Evolutionary conservation across 2,888 invertebrate genomes (phyloP), one percentile per base, ranked within the genome.

Genomic region (Leptogaster cylindrica): DNA sequence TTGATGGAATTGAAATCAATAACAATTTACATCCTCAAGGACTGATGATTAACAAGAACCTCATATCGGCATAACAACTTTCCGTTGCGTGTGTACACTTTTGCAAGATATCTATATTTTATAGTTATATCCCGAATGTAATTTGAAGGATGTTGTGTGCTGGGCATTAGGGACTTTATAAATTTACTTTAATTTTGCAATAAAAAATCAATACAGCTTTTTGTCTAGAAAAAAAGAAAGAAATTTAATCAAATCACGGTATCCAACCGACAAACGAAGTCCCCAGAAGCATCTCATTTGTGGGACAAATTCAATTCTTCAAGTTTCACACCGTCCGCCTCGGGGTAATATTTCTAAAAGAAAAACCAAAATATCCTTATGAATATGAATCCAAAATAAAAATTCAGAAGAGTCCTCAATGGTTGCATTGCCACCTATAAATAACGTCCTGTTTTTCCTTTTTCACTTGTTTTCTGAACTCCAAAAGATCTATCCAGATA

Each of bases 401-500:
- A 48, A 48, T 48, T 20, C 12, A 8, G 3, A 25, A 27, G 12
- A 48, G 16, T 12, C 12, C 27, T 12, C 48, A 48, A 25, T 23
- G 25, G 25, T 27, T n/a, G 48, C 48, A 20, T 48, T 48, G 23
- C 27, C 25, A 25, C 25, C 48, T 25, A 48, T 48, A 48, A 48
- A 48, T 48, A 48, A 48, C 12, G 12, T 23, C 25, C 14, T 2
- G 8, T 25, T 48, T 48, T 41, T 7, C 41, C 7, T 41, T 48
- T 25, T 48, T 23, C 25, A 12, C 12, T n/a, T n/a, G n/a, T n/a
- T n/a, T n/a, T n/a, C n/a, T n/a, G n/a, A n/a, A n/a, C n/a, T n/a
- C n/a, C n/a, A 5, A 7, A 25, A n/a, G 48, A 48, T 48, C 25
- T 48, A 48, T 48, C 48, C n/a, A n/a, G 27, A 48, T 48, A 48